phyloP scores from a whole-genome alignment of 2,797 vertebrate species.

The Spatula clypeata region DNA sequence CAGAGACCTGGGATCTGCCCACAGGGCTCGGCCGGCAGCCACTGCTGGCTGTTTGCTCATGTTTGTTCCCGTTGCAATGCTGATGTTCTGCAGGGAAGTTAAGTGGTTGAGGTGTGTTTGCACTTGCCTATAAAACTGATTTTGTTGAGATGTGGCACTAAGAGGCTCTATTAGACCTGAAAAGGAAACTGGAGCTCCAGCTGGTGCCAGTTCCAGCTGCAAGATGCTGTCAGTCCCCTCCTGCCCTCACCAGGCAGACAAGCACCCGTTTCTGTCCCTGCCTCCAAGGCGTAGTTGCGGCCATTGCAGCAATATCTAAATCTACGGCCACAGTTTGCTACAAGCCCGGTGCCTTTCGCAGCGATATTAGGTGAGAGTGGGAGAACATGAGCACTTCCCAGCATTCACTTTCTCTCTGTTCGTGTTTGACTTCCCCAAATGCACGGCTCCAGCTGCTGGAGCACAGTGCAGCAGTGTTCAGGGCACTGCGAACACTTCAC shows the following conservation, averaged over 20 bases:
- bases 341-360: accelerated
- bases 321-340: neutral
- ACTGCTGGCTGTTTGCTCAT: accelerated
- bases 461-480: neutral
- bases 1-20: neutral
- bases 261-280: neutral
- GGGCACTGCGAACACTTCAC: neutral
- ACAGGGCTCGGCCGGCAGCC: neutral
- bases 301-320: accelerated
- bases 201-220: neutral
- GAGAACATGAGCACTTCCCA: accelerated
- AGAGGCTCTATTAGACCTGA: neutral
- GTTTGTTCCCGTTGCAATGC: accelerated
- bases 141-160: neutral
- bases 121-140: neutral
- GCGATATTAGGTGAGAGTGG: accelerated
- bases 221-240: neutral
- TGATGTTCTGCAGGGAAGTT: neutral
- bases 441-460: accelerated
- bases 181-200: slow-evolving; percentile 39
- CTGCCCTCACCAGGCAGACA: accelerated
- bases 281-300: accelerated
- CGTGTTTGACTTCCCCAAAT: neutral
- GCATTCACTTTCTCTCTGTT: neutral
- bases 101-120: neutral